These are phyloP conservation scores for Euwallacea fornicatus DNA, from an alignment of 1,140 invertebrate genomes.

Conservation along the genomic window DNA sequence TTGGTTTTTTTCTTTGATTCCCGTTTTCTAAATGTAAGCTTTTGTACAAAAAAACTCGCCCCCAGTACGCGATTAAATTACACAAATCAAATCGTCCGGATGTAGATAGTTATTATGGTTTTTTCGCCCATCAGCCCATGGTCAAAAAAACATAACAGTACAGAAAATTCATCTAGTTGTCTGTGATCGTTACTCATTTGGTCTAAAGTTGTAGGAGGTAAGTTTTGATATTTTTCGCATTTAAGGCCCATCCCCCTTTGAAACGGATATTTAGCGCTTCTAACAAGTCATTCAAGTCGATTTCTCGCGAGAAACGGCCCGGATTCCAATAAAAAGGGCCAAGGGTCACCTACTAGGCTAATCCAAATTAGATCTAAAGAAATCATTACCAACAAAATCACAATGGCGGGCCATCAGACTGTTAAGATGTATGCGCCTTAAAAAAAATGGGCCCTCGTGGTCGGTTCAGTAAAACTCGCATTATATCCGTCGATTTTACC, in stretches of 20 bases:
- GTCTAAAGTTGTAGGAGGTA: constrained; percentile 38
- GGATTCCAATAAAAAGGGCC: constrained; percentile 19
- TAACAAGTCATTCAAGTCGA: too few relatives aligned
- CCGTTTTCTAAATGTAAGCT: constrained; percentile 40
- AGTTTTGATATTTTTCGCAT: constrained; percentile 29
- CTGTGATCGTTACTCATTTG: constrained; percentile 40
- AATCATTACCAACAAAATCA: constrained; percentile 46
- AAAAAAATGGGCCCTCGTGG: constrained; percentile 35
- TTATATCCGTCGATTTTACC: constrained; percentile 9
- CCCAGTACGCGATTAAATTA: constrained; percentile 35
- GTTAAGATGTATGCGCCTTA: constrained; percentile 44
- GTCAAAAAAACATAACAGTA: constrained; percentile 38
- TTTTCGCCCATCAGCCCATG: constrained; percentile 30
- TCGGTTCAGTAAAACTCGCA: background rate
- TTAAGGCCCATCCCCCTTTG: background rate
- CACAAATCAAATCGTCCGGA: constrained; percentile 32
- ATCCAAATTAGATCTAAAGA: constrained; percentile 43
- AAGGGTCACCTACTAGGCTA: constrained; percentile 25
- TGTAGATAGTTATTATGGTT: constrained; percentile 38
- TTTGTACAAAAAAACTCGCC: constrained; percentile 35
- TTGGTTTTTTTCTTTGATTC: constrained; percentile 41
- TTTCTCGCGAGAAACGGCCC: too few relatives aligned
- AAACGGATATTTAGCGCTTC: too few relatives aligned
- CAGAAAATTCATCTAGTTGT: constrained; percentile 38
- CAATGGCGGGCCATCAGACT: constrained; percentile 50